A percentile compares a stretch with the other conserved stretches of the same genome.
Evolutionary conservation across 2,888 invertebrate species (phyloP).

Genomic region (Isotomurus palustris): DNA sequence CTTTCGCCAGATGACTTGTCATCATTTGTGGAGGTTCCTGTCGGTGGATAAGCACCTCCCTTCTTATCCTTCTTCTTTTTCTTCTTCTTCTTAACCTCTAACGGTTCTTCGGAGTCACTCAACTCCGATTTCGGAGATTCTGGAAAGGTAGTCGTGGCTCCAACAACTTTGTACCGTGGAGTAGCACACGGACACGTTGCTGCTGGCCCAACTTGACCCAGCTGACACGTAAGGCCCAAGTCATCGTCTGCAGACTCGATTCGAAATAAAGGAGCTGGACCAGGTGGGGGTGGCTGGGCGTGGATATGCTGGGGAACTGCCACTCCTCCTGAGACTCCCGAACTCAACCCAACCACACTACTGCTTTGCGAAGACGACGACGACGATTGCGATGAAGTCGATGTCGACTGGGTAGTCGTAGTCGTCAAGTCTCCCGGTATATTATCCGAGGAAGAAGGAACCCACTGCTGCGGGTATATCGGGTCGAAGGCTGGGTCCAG

Average conservation of each 20-base stretch:
- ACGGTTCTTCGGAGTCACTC: neutral
- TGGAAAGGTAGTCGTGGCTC: constrained; percentile 27
- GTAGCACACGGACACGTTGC: constrained; percentile 48
- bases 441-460: neutral
- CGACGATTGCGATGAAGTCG: constrained; percentile 2
- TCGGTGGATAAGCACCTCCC: neutral
- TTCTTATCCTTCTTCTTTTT: neutral
- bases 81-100: neutral
- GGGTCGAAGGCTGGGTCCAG: constrained; percentile 14
- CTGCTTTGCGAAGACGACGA: neutral
- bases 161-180: constrained; percentile 44
- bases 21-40: no score
- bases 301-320: neutral
- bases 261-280: constrained; percentile 42
- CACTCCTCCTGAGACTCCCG: no score
- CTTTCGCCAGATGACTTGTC: neutral
- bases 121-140: constrained; percentile 7
- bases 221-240: constrained; percentile 48
- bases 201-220: constrained; percentile 47
- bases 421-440: constrained; percentile 4
- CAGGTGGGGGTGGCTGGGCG: neutral
- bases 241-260: constrained; percentile 47
- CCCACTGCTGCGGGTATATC: constrained; percentile 2
- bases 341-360: neutral
- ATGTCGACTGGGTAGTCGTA: constrained; percentile 9